phyloP scores from a whole-genome alignment of 2,797 vertebrate genomes.

The Hydrophis major region DNA sequence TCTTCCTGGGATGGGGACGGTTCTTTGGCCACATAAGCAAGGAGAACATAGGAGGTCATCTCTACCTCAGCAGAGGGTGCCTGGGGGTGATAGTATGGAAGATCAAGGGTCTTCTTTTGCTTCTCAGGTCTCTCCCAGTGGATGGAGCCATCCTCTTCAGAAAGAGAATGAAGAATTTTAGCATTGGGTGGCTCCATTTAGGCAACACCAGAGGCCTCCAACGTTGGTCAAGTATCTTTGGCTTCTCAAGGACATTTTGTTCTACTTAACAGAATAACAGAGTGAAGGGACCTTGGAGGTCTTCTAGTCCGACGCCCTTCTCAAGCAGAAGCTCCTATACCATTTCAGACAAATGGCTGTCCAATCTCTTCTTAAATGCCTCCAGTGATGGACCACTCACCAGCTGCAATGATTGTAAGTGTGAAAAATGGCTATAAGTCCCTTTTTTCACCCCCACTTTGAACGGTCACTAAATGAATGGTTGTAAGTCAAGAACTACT shows the following conservation, averaged over 20 bases:
- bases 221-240: neutral
- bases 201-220: neutral
- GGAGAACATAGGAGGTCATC: slow-evolving; percentile 64
- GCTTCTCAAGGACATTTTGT: neutral
- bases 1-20: slow-evolving; percentile 34
- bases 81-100: neutral
- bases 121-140: slow-evolving; percentile 68
- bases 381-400: neutral
- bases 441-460: too few species aligned
- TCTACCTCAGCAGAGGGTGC: slow-evolving; percentile 72
- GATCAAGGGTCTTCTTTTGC: neutral
- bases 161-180: neutral
- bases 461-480: too few species aligned
- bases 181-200: neutral
- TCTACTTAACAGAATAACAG: neutral
- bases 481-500: neutral
- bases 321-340: neutral
- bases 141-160: slow-evolving; percentile 52
- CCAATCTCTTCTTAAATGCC: neutral
- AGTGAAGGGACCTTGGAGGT: neutral
- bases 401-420: neutral
- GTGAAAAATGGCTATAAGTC: too few species aligned
- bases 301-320: neutral
- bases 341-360: neutral
- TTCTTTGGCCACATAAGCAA: slow-evolving; percentile 51